Conservation (phyloP, 92 coral and sea anemone genomes). For the Heteractis magnifica region DNA sequence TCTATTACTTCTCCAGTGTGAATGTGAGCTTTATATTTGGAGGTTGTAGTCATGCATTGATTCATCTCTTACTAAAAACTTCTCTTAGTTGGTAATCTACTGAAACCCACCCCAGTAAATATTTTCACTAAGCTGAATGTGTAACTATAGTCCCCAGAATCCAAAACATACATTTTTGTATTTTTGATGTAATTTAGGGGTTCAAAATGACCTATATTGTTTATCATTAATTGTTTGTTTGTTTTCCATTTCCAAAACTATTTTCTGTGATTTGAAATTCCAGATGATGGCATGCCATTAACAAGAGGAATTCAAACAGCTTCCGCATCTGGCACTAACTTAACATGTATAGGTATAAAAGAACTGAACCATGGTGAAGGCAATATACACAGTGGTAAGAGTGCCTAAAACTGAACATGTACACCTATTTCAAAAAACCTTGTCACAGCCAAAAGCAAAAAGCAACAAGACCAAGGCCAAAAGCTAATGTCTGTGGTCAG, state of each 20-base stretch:
- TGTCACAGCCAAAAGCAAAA: no score
- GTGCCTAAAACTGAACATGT: neutral
- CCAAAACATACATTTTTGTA: no score
- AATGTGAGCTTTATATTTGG: neutral
- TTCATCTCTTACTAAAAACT: no score
- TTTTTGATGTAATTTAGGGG: no score
- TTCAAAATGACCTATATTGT: no score
- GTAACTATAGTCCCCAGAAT: neutral
- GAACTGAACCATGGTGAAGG: conserved; percentile 72
- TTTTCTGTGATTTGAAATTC: neutral
- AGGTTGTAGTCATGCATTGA: no score
- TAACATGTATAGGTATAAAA: conserved; percentile 69
- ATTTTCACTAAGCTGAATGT: no score
- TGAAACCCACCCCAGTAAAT: no score
- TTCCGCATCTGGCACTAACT: conserved; percentile 58
- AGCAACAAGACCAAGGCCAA: no score
- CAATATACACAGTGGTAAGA: conserved; percentile 73
- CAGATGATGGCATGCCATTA: neutral
- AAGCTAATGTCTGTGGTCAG: no score
- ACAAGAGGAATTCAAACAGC: conserved; percentile 60
- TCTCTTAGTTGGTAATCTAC: no score
- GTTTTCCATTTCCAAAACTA: neutral
- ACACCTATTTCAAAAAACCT: neutral
- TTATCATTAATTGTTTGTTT: no score
- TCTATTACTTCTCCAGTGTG: neutral